Evolutionary conservation across 2,888 invertebrate species (phyloP).

Genomic region (Saturnia pavonia): DNA sequence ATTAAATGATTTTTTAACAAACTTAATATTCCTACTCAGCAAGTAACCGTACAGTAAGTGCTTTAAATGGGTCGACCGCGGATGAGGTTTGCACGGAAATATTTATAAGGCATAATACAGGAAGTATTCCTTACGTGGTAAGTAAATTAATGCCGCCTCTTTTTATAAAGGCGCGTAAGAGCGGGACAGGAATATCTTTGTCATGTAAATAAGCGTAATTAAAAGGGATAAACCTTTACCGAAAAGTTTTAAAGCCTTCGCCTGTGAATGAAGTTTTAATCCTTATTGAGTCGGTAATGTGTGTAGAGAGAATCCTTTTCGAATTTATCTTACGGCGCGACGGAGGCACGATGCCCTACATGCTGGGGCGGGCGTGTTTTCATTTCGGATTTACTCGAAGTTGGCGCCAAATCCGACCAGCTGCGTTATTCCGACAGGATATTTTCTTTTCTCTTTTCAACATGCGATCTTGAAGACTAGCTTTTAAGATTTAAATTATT

Average conservation of each 20-base stretch:
- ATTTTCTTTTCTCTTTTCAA: slow-evolving; percentile 75
- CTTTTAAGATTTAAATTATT: slow-evolving; percentile 81
- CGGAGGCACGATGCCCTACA: slow-evolving; percentile 68
- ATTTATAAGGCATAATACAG: slow-evolving; percentile 54
- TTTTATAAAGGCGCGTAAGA: slow-evolving; percentile 32
- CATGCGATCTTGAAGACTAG: slow-evolving; percentile 76
- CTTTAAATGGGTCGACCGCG: slow-evolving; percentile 56
- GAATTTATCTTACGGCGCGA: slow-evolving; percentile 65
- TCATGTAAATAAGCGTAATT: slow-evolving; percentile 62
- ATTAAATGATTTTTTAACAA: slow-evolving; percentile 38
- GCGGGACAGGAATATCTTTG: slow-evolving; percentile 42
- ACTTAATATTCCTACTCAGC: slow-evolving; percentile 44
- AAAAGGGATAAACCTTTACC: slow-evolving; percentile 65
- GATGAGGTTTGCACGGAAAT: slow-evolving; percentile 49
- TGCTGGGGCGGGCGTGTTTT: slow-evolving; percentile 67
- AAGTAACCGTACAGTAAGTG: slow-evolving; percentile 50
- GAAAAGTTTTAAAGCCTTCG: slow-evolving; percentile 62
- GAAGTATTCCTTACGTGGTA: slow-evolving; percentile 43
- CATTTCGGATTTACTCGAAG: slow-evolving; percentile 77
- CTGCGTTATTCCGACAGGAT: slow-evolving; percentile 70
- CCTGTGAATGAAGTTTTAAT: slow-evolving; percentile 72
- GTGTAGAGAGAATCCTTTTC: slow-evolving; percentile 66
- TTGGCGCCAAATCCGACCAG: slow-evolving; percentile 75
- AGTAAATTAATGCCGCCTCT: slow-evolving; percentile 37
- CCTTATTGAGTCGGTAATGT: slow-evolving; percentile 74